phyloP scores from a whole-genome alignment of 1,140 invertebrate genomes.

The Calliphora vicina region DNA sequence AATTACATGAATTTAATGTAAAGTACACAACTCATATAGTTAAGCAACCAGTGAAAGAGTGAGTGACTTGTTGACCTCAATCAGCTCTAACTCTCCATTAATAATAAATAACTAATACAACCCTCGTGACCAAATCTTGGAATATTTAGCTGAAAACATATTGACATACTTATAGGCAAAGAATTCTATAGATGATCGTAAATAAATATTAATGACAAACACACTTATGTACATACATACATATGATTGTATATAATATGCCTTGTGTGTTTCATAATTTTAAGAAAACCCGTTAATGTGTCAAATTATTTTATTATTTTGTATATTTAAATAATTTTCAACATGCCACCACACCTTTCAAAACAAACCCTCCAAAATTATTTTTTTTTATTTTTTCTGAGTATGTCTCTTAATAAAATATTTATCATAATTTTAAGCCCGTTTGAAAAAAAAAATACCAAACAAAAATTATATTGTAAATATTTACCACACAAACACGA shows the following conservation, averaged over 20 bases:
- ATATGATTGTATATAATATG: background rate
- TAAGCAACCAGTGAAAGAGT: background rate
- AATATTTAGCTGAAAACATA: background rate
- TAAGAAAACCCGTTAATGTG: background rate
- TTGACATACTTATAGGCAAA: background rate
- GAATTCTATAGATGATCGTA: background rate
- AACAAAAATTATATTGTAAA: background rate
- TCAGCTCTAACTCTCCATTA: background rate
- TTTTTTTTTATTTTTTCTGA: background rate
- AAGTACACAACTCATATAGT: background rate
- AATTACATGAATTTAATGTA: background rate
- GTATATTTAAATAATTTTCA: background rate
- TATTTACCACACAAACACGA: conserved; percentile 9
- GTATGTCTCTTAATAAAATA: background rate
- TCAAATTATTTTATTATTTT: background rate
- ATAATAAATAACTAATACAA: background rate
- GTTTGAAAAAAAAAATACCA: background rate
- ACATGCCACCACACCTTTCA: background rate
- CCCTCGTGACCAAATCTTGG: background rate
- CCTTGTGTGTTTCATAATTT: background rate
- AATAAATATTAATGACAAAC: background rate
- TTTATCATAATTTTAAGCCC: background rate
- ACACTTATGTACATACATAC: no score
- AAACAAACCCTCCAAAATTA: background rate
- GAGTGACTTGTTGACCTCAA: background rate